phyloP scores from a whole-genome alignment of 2,797 vertebrate species.

The Alca torda region DNA sequence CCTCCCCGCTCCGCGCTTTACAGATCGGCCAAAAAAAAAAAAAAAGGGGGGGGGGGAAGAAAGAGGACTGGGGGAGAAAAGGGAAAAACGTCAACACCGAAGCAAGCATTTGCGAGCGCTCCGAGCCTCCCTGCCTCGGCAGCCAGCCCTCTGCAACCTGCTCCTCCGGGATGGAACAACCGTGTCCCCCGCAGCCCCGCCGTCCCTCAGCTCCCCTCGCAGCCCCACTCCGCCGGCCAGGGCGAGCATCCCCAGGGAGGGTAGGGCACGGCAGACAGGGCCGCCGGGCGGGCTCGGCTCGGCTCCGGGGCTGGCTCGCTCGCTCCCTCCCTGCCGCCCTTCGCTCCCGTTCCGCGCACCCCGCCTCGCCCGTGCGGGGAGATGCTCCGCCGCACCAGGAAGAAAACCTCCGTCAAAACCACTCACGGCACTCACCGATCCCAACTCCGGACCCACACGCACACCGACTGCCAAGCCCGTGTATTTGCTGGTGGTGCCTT shows the following conservation, averaged over 20 bases:
- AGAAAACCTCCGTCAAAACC: background rate
- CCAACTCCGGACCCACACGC: background rate
- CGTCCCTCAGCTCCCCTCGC: background rate
- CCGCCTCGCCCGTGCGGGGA: background rate
- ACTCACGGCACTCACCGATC: background rate
- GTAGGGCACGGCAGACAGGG: background rate
- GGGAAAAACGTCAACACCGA: background rate
- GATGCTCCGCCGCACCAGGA: background rate
- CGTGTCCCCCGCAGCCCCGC: background rate
- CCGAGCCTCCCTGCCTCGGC: background rate
- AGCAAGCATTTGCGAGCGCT: background rate
- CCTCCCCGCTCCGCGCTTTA: background rate
- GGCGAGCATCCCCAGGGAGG: fast-evolving
- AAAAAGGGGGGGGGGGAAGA: too few species aligned
- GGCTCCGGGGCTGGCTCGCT: background rate
- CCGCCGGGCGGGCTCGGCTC: background rate
- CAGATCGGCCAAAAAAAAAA: background rate
- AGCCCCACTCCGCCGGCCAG: background rate
- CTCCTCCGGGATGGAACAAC: background rate
- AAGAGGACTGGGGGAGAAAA: background rate
- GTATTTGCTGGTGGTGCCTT: background rate
- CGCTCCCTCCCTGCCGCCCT: background rate
- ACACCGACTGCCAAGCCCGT: background rate
- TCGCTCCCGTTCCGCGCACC: background rate
- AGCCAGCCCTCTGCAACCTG: background rate